Evolutionary conservation across 2,113 vertebrate species (phyloP), one percentile per base, ranked within the genome.

Genomic region (Platycercus adscitus): DNA sequence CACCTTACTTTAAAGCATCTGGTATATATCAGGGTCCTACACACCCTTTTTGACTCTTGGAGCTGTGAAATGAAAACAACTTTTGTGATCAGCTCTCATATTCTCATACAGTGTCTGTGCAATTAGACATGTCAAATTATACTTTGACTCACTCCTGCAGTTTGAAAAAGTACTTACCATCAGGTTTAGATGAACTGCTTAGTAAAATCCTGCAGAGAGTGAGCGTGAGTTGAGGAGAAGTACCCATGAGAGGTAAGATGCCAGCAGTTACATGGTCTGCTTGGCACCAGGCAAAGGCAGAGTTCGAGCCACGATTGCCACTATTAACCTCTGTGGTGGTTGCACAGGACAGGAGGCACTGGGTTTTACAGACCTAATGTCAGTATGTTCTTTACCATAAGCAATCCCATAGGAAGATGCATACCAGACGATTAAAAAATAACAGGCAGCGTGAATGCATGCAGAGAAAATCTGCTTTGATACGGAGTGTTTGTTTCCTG

Each of bases 51-150:
- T 94, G 81, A 70, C 53, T 91, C 55, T 77, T 7, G 0, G 93
- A 92, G 78, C 88, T 95, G 88, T 95, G 93, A 97, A 97, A 92
- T 86, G 77, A 93, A 88, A 97, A 96, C 88, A 85, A 80, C 93
- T 95, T 96, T 87, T 80, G 81, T 90, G 91, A 94, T 95, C 95
- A 89, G 43, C 77, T 92, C 81, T 77, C 78, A 33, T 31, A 3
- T 97, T 91, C 80, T 96, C 39, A 46, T 95, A 50, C 64, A 64
- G 44, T 95, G 86, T 90, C 90, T 95, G 91, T 91, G 46, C 79
- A 89, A 71, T 94, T 80, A 97, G 88, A 95, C 78, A 53, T 82
- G 91, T 93, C 92, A 96, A 86, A 94, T 90, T 97, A 86, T 73
- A 81, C 91, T 97, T 95, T 58, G 88, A 73, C 85, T 96, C 17